Conservation (phyloP, 2,113 vertebrate genomes). For the Martes martes region DNA sequence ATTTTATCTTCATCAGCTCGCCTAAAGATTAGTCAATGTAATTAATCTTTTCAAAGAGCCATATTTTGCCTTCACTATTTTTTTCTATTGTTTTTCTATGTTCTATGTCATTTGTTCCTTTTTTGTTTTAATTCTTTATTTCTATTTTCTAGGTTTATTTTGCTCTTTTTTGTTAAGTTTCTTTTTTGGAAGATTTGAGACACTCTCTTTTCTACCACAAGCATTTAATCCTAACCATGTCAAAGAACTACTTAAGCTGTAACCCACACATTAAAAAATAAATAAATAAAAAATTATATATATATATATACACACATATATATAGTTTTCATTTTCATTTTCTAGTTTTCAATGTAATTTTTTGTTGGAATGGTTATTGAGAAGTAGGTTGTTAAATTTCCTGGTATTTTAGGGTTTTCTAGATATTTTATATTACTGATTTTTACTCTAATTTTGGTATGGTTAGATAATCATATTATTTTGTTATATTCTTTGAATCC, state of each 20-base stretch:
- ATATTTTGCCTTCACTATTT: background rate
- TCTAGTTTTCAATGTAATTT: background rate
- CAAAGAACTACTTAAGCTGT: background rate
- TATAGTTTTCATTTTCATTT: background rate
- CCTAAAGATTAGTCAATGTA: background rate
- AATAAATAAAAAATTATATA: too few species aligned
- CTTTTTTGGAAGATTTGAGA: background rate
- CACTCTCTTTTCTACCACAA: background rate
- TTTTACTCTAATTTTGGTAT: background rate
- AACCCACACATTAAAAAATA: background rate
- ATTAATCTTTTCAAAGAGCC: background rate
- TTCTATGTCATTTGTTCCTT: background rate
- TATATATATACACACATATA: too few species aligned
- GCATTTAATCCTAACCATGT: background rate
- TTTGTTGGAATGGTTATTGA: background rate
- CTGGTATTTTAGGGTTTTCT: background rate
- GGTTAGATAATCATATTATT: background rate
- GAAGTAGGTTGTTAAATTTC: background rate
- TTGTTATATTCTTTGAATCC: background rate
- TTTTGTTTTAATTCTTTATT: background rate
- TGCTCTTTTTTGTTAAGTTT: background rate
- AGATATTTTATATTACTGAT: background rate
- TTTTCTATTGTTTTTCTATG: background rate
- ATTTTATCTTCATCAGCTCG: background rate
- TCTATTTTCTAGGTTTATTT: background rate